A percentile compares a stretch with the other conserved stretches of the same genome.
phyloP scores from a whole-genome alignment of 2,888 invertebrate genomes.

The Cosmorhoe ocellata region DNA sequence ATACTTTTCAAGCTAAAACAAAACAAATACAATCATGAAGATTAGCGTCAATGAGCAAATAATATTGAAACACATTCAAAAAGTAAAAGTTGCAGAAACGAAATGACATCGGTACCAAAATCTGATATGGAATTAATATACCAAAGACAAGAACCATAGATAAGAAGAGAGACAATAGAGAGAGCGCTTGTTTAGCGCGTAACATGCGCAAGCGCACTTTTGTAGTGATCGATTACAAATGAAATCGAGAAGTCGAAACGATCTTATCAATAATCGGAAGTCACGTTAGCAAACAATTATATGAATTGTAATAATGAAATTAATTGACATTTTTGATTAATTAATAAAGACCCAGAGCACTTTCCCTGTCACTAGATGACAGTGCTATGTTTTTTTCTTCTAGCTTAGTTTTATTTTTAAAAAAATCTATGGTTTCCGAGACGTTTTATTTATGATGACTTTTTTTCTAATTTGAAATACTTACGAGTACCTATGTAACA shows the following conservation, averaged over 20 bases:
- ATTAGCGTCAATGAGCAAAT: not conserved
- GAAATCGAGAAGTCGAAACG: conserved; percentile 38
- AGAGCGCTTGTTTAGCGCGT: conserved; percentile 48
- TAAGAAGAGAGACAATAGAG: conserved; percentile 67
- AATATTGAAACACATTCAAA: conserved; percentile 25
- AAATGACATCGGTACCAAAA: conserved; percentile 42
- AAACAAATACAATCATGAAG: not conserved
- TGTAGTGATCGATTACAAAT: conserved; percentile 60
- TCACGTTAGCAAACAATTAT: conserved; percentile 30
- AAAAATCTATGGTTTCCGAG: no score
- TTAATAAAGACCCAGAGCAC: not conserved
- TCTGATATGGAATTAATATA: conserved; percentile 53
- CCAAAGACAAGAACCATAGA: conserved; percentile 56
- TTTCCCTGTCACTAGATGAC: not conserved
- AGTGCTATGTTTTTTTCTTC: no score
- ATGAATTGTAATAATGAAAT: conserved; percentile 15
- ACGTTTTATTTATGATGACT: no score
- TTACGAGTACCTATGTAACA: no score
- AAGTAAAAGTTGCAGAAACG: conserved; percentile 58
- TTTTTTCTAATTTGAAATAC: no score
- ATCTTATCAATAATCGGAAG: conserved; percentile 34
- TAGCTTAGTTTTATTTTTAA: no score
- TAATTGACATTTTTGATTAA: conserved; percentile 3
- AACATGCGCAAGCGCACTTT: conserved; percentile 40
- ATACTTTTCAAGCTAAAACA: no score